Conservation (phyloP, 1,140 invertebrate species). For the Manduca sexta region DNA sequence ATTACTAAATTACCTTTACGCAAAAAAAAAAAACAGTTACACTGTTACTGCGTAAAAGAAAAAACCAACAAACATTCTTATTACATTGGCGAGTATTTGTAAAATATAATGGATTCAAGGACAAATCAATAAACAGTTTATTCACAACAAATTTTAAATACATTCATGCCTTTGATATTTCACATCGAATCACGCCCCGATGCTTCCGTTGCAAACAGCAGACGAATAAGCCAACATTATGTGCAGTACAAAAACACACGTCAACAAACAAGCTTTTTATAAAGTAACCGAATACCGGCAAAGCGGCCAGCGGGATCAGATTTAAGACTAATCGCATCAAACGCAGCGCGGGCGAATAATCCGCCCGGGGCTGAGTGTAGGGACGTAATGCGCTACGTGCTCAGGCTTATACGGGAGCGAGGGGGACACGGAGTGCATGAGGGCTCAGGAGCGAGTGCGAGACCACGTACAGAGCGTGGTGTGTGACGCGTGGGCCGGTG, state of each 20-base stretch:
- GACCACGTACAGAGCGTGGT: not conserved
- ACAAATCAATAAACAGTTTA: no score
- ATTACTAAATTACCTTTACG: no score
- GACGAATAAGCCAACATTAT: not conserved
- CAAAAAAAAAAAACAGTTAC: no score
- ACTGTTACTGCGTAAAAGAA: no score
- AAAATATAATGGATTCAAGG: no score
- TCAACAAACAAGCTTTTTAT: constrained; percentile 2
- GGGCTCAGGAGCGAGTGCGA: not conserved
- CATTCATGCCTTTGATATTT: no score
- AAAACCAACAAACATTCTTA: no score
- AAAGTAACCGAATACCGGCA: constrained; percentile 6
- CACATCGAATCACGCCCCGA: not conserved
- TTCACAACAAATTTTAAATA: no score
- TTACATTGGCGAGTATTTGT: no score
- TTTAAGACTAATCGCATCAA: constrained; percentile 7
- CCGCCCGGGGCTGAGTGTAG: not conserved
- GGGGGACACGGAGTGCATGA: not conserved
- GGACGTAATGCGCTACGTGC: constrained; percentile 8
- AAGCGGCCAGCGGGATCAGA: constrained; percentile 5
- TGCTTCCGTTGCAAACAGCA: not conserved
- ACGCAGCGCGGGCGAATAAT: constrained; percentile 1
- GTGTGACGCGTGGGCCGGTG: not conserved
- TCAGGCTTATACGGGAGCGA: no score
- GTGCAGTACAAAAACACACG: constrained; percentile 1